Base-by-base conservation (phyloP, 2,797 vertebrate species). In the Ctenosaura bakeri region DNA sequence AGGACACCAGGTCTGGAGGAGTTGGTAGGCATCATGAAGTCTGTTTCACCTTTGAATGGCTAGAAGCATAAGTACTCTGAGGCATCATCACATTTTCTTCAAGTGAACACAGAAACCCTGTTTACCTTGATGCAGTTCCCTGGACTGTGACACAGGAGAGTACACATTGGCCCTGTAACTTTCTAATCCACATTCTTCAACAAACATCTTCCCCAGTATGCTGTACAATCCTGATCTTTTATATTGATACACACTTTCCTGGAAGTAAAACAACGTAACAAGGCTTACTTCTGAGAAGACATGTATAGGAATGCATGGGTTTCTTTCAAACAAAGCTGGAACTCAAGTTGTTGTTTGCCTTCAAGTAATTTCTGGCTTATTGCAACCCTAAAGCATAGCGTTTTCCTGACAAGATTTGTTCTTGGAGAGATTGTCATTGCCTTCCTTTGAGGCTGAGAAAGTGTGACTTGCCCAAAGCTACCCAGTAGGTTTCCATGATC, bases 111-210 rank as follows among this genome's bases (percentile, higher is more conserved):
- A 74, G n/a, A 86, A 87, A 66, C 38, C 74, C 76, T 66, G 29
- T 88, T 88, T 69, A 54, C 62, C n/a, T 66, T 81, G 86, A 38
- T 77, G 26, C 62, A 80, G 62, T 71, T 80, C n/a, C 42, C 32
- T 52, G 77, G 86, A 50, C 59, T 80, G 1, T 80, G 77, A 24
- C 42, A 52, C 46, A 16, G 22, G 74, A 52, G 32, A 64, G 71
- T 14, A 52, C 4, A n/a, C 32, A 22, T 88, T 81, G 66, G 56
- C 62, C 42, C 42, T 46, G 42, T 87, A n/a, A 78, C 26, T 87
- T 87, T 26, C 54, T 87, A 54, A n/a, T 87, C 46, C 29, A 78
- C 74, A n/a, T 64, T 85, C 50, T 54, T n/a, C 20, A 64, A 50
- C 56, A 64, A 87, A 79, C 56, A 42, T 22, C 66, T 73, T n/a